Conservation (phyloP, 2,113 vertebrate genomes). For the Pedetes capensis region DNA sequence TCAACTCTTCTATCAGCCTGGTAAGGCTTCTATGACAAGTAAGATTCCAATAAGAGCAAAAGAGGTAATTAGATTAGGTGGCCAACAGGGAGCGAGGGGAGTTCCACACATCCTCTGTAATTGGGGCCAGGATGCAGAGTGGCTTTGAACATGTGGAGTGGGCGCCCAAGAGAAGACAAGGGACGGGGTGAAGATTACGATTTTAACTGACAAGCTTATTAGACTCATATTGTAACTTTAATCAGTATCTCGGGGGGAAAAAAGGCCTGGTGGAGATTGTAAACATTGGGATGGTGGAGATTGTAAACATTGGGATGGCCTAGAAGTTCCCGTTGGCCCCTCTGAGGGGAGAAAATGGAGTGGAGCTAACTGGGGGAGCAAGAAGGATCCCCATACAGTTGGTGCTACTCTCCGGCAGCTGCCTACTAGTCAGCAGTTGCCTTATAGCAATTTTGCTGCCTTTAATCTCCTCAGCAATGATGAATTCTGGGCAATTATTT, state of each 20-base stretch:
- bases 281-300: background rate
- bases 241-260: background rate
- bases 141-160: too few species aligned
- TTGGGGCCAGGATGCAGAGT: background rate
- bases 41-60: background rate
- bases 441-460: too few species aligned
- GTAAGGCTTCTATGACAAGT: background rate
- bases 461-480: too few species aligned
- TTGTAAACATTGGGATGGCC: background rate
- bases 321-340: background rate
- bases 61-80: background rate
- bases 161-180: too few species aligned
- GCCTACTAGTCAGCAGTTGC: background rate
- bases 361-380: accelerated
- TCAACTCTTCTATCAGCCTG: background rate
- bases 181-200: background rate
- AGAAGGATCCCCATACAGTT: too few species aligned
- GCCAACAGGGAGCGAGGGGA: too few species aligned
- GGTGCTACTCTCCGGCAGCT: too few species aligned
- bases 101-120: background rate
- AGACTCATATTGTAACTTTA: background rate
- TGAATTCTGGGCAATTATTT: background rate
- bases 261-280: background rate
- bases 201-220: background rate
- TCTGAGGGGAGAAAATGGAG: background rate